Percentiles rank a stretch among this genome's conserved stretches.
Evolutionary conservation across 2,113 vertebrate species (phyloP).

Genomic region (Todiramphus chloris): DNA sequence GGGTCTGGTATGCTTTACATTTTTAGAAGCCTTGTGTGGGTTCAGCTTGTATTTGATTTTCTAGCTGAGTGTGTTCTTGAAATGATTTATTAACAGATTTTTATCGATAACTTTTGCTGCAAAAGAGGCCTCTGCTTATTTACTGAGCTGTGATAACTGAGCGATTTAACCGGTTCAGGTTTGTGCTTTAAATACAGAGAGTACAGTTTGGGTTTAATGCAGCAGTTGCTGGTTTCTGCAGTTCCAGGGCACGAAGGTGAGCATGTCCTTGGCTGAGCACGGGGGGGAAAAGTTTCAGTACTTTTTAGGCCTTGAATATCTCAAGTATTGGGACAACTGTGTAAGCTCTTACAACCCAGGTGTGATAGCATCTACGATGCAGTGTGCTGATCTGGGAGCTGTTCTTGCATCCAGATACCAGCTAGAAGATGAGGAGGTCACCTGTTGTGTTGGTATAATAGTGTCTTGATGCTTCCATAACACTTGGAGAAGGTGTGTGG

Average conservation of each 20-base stretch:
- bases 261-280: neutral
- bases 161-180: neutral
- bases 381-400: neutral
- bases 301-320: neutral
- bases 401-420: neutral
- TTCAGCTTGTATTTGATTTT: neutral
- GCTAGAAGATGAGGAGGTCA: neutral
- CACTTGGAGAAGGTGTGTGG: neutral
- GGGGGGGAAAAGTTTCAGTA: neutral
- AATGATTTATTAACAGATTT: neutral
- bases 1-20: neutral
- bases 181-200: neutral
- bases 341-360: neutral
- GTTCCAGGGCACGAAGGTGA: rapidly evolving
- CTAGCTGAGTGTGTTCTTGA: neutral
- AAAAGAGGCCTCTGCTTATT: neutral
- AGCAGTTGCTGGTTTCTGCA: neutral
- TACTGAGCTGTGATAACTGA: neutral
- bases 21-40: neutral
- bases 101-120: neutral
- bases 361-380: rapidly evolving
- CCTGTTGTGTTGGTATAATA: neutral
- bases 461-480: neutral
- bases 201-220: neutral
- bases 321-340: neutral